Conservation (phyloP, 2,888 invertebrate genomes). For the Acanthosepion lycidas region DNA sequence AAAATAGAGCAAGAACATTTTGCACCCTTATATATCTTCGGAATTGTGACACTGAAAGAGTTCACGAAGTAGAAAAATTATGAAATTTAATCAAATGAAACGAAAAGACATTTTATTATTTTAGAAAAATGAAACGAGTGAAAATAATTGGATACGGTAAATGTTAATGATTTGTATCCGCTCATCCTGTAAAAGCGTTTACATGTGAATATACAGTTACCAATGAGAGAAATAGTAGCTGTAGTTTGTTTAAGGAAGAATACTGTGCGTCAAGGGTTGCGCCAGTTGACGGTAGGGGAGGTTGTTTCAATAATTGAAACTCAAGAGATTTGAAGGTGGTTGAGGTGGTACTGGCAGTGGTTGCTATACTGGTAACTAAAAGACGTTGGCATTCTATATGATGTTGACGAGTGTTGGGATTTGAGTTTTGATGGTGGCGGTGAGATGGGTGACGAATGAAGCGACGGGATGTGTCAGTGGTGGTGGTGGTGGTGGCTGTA, state of each 20-base stretch:
- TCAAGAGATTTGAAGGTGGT: neutral
- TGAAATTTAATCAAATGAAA: conserved; percentile 33
- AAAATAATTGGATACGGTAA: neutral
- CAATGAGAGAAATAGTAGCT: neutral
- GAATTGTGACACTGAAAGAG: too few relatives aligned
- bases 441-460: neutral
- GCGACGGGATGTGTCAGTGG: neutral
- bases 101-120: conserved; percentile 3
- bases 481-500: neutral
- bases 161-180: neutral
- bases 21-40: too few relatives aligned
- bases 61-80: neutral
- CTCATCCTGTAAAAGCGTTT: neutral
- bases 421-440: neutral
- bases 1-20: too few relatives aligned
- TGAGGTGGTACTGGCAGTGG: neutral
- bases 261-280: neutral
- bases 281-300: neutral
- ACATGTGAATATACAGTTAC: neutral
- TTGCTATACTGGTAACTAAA: neutral
- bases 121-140: neutral
- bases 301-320: neutral
- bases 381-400: neutral
- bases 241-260: neutral
- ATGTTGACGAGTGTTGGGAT: neutral